Conservation (phyloP, 1,140 invertebrate genomes). For the Drosophila azteca region DNA sequence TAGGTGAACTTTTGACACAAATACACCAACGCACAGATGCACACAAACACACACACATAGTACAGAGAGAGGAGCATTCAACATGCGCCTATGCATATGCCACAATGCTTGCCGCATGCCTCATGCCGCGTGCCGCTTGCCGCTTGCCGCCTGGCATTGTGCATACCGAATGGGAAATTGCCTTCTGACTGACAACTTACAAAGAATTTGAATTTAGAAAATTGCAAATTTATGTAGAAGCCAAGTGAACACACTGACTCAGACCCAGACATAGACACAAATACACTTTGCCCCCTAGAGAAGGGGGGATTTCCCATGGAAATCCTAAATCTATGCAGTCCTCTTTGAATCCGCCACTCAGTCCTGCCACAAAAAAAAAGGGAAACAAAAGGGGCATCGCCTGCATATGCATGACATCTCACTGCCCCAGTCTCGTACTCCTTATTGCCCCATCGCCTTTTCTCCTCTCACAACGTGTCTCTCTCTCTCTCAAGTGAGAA, state of each 20-base stretch:
- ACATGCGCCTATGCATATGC: constrained; percentile 55
- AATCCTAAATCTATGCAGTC: constrained; percentile 53
- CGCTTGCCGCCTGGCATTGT: constrained; percentile 18
- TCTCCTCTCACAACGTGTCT: neutral
- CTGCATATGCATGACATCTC: constrained; percentile 44
- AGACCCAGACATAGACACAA: constrained; percentile 18
- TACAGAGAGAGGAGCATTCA: neutral
- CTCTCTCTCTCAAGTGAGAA: neutral
- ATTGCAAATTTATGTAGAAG: constrained; percentile 80
- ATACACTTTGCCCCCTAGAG: neutral
- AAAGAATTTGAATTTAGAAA: constrained; percentile 82
- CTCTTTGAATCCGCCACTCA: too few relatives aligned
- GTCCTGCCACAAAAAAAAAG: too few relatives aligned
- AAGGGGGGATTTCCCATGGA: neutral
- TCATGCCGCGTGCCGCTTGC: neutral
- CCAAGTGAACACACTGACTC: constrained; percentile 42
- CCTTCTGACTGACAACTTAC: constrained; percentile 78
- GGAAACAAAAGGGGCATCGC: too few relatives aligned
- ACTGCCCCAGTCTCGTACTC: too few relatives aligned
- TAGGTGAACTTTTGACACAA: constrained; percentile 75
- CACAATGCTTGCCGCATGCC: constrained; percentile 16
- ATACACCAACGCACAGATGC: constrained; percentile 32
- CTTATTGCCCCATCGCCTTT: neutral
- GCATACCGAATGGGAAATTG: constrained; percentile 53
- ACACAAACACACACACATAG: constrained; percentile 11